phyloP scores from a whole-genome alignment of 2,113 vertebrate genomes.

The Pyrgilauda ruficollis region DNA sequence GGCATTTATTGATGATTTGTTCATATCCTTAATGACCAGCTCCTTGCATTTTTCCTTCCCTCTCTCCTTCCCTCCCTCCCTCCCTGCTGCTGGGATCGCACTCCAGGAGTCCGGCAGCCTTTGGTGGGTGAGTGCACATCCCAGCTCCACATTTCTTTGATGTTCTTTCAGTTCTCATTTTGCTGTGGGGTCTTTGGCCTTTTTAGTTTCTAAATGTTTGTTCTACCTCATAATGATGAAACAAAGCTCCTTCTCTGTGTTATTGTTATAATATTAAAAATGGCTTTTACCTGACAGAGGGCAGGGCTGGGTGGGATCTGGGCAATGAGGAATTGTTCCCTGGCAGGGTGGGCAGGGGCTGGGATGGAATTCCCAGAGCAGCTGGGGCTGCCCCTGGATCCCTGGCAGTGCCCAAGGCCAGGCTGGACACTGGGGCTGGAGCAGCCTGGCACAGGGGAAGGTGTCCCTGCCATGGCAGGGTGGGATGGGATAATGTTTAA shows the following conservation, averaged over 20 bases:
- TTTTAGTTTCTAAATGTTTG: neutral
- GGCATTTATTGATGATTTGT: neutral
- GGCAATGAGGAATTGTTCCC: neutral
- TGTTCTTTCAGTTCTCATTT: neutral
- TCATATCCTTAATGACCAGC: neutral
- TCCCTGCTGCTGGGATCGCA: neutral
- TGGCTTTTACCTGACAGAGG: neutral
- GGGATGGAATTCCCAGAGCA: neutral
- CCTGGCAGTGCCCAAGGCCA: neutral
- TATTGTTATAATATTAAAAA: neutral
- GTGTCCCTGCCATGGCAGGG: neutral
- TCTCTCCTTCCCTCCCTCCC: neutral
- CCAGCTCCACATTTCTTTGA: neutral
- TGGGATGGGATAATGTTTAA: accelerated
- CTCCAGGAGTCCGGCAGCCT: conserved; percentile 68
- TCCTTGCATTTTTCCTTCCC: neutral
- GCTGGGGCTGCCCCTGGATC: neutral
- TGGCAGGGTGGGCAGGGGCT: neutral
- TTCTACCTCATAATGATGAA: neutral
- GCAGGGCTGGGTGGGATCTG: accelerated
- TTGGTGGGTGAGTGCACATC: conserved; percentile 68
- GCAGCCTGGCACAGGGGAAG: neutral
- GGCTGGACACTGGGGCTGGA: neutral
- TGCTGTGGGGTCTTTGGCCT: neutral
- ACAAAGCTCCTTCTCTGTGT: neutral